Percentiles rank a stretch among this genome's conserved stretches.
Evolutionary conservation across 2,888 invertebrate genomes (phyloP).

Genomic region (Chrysomela aeneicollis): DNA sequence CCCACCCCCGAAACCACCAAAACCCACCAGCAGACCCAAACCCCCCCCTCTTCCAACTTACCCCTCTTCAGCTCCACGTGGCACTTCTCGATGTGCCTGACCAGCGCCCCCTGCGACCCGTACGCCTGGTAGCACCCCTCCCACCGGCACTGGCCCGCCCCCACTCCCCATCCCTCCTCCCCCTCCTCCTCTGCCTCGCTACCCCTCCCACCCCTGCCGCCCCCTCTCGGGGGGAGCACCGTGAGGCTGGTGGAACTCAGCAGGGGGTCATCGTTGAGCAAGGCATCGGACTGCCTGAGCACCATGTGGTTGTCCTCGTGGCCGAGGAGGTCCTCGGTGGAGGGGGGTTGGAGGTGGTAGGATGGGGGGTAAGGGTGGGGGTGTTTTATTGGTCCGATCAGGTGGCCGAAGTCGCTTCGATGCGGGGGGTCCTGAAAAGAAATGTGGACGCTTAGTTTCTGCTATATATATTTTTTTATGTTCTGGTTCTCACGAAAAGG

Average conservation of each 20-base stretch:
- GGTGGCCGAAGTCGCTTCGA: background rate
- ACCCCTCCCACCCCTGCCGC: background rate
- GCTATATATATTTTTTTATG: no score
- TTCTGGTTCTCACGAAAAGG: no score
- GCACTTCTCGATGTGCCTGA: slow-evolving; percentile 82
- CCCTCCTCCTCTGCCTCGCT: slow-evolving; percentile 36
- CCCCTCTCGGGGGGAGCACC: slow-evolving; percentile 31
- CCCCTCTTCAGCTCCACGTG: slow-evolving; percentile 88
- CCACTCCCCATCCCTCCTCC: slow-evolving; percentile 44
- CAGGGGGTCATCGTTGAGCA: slow-evolving; percentile 56
- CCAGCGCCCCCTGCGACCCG: slow-evolving; percentile 79
- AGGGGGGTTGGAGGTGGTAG: slow-evolving; percentile 20
- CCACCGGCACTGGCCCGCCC: slow-evolving; percentile 77
- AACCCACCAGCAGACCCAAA: no score
- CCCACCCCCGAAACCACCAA: no score
- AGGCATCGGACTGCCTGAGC: slow-evolving; percentile 60
- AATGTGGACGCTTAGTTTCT: no score
- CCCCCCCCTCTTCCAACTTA: no score
- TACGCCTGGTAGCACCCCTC: slow-evolving; percentile 83
- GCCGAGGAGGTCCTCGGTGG: slow-evolving; percentile 26
- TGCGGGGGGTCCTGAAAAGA: background rate
- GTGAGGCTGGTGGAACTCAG: slow-evolving; percentile 45
- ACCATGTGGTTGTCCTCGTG: slow-evolving; percentile 59
- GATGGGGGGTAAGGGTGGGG: slow-evolving; percentile 16
- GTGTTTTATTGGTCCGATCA: background rate